These are phyloP conservation scores for Tetanocera ferruginea DNA, from an alignment of 2,888 invertebrate genomes.

Conservation along the genomic window DNA sequence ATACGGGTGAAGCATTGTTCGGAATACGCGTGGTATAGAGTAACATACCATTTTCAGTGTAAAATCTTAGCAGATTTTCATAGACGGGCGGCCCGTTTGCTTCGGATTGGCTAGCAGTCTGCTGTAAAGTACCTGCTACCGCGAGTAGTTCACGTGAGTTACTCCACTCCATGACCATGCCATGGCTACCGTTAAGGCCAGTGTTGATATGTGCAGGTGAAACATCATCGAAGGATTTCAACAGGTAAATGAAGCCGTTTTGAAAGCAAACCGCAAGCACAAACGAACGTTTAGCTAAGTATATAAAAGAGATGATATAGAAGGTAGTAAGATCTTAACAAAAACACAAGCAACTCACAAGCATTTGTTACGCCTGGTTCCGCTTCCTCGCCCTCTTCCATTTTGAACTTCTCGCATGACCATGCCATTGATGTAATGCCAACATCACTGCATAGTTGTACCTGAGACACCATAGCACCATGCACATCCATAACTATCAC, in stretches of 20 bases:
- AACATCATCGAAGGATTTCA: constrained; percentile 94
- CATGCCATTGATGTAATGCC: constrained; percentile 94
- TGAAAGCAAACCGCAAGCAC: constrained; percentile 90
- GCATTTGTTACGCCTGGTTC: constrained; percentile 74
- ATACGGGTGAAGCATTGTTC: constrained; percentile 82
- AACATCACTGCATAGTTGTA: constrained; percentile 87
- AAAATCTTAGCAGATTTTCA: constrained; percentile 90
- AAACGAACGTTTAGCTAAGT: constrained; percentile 76
- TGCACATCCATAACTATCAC: constrained; percentile 97
- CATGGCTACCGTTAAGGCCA: constrained; percentile 78
- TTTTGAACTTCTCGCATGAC: constrained; percentile 98
- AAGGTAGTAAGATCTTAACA: too few relatives aligned
- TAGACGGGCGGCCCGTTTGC: constrained; percentile 73
- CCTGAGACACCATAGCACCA: constrained; percentile 94
- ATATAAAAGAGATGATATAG: neutral
- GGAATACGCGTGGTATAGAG: constrained; percentile 86
- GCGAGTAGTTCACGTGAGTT: constrained; percentile 93
- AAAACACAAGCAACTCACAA: constrained; percentile 55
- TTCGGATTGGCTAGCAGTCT: constrained; percentile 58
- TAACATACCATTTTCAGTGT: constrained; percentile 86
- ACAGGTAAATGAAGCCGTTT: constrained; percentile 89
- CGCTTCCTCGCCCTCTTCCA: constrained; percentile 92
- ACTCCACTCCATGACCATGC: constrained; percentile 95
- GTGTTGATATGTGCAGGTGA: constrained; percentile 90
- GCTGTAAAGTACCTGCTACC: constrained; percentile 82